Evolutionary conservation across 1,140 invertebrate species (phyloP), one percentile per base, ranked within the genome.

Genomic region (Drosophila kikkawai): DNA sequence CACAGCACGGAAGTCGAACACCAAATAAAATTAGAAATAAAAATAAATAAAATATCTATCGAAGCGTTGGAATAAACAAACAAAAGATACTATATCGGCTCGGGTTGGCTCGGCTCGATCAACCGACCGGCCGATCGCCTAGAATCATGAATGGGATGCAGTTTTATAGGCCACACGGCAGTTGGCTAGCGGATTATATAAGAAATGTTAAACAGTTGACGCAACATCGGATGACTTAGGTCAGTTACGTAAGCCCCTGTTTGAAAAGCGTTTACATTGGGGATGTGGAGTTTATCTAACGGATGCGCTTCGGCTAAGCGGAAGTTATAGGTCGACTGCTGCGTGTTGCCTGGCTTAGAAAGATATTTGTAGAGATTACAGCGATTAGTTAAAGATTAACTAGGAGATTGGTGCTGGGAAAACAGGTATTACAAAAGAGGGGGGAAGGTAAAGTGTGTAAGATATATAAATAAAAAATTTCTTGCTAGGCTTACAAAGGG

Each of bases 141-240:
- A 86, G 83, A 86, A 86, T 88, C 80, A 88, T 86, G 84, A 86
- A 86, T 86, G 83, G 66, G 82, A 82, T 84, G 66, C 56, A 68
- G 56, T 64, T 66, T 44, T 34, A 45, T 57, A 56, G 57, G 56
- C 55, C 44, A 47, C 34, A n/a, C 45, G 37, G 58, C 48, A 61
- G 57, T 55, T 81, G 55, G 41, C 48, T 67, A 47, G 58, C 32
- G 65, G 55, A 39, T 86, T 87, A 76, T 86, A 65, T 80, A 88
- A 88, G 34, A 63, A 64, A 66, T 63, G 80, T 69, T 83, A 73
- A 77, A 58, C 55, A 64, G 67, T 53, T 57, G 66, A 73, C 82
- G 71, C 61, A 75, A 75, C 61, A 56, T 13, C 44, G 44, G 57
- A 65, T 84, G 66, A 50, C 82, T 86, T 87, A 88, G 83, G 83